These are phyloP conservation scores for Agrilus mali DNA, from an alignment of 2,888 invertebrate species.

Conservation along the genomic window DNA sequence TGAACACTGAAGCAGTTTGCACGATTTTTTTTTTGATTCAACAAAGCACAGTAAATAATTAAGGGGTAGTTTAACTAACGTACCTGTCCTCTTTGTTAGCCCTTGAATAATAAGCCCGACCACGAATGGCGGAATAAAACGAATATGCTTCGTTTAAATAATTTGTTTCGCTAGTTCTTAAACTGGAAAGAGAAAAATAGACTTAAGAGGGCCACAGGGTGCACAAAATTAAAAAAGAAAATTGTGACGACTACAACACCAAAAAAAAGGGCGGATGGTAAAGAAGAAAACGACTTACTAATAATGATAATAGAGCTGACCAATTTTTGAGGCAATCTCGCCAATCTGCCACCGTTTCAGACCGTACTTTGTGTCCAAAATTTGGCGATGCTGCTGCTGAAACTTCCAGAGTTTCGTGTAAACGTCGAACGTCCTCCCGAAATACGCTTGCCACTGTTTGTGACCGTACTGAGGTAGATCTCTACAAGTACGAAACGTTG, in stretches of 20 bases:
- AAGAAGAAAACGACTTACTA: constrained; percentile 61
- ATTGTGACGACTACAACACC: constrained; percentile 2
- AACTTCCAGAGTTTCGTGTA: constrained; percentile 97
- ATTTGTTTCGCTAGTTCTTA: constrained; percentile 92
- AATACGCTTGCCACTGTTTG: constrained; percentile 96
- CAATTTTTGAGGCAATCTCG: constrained; percentile 96
- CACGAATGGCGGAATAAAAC: constrained; percentile 91
- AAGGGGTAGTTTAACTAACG: constrained; percentile 14
- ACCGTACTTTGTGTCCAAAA: constrained; percentile 86
- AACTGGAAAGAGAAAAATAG: constrained; percentile 41
- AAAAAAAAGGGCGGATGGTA: too few species aligned
- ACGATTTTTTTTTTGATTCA: too few species aligned
- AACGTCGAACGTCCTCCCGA: constrained; percentile 92
- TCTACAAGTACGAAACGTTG: constrained; percentile 39
- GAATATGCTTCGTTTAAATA: constrained; percentile 93
- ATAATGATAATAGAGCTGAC: constrained; percentile 96
- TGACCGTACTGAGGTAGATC: constrained; percentile 95
- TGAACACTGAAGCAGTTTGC: too few species aligned
- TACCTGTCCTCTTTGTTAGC: constrained; percentile 85
- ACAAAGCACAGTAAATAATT: background rate
- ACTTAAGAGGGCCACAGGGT: constrained; percentile 10
- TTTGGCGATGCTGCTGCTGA: constrained; percentile 88
- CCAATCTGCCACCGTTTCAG: constrained; percentile 97
- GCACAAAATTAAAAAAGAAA: background rate
- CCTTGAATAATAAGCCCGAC: constrained; percentile 86